Evolutionary conservation across 2,113 vertebrate genomes (phyloP).

Genomic region (Cololabis saira): DNA sequence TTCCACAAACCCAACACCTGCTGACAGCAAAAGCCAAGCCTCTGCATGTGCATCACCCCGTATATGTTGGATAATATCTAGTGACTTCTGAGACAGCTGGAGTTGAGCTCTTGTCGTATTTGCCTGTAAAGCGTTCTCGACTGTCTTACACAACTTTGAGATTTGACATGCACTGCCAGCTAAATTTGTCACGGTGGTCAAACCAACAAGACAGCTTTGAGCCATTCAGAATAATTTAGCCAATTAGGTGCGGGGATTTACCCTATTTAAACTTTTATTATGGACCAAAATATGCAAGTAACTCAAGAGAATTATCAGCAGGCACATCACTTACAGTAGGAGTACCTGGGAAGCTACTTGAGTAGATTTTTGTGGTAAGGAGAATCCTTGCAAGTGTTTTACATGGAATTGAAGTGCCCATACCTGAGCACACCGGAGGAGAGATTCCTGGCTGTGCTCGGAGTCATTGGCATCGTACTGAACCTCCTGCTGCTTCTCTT

Average conservation of each 20-base stretch:
- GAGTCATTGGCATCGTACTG: conserved; percentile 70
- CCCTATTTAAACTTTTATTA: too few relatives aligned
- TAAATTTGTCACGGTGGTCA: not conserved
- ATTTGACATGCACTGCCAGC: conserved; percentile 41
- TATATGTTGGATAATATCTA: not conserved
- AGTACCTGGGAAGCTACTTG: conserved; percentile 1
- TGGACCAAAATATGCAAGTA: conserved; percentile 12
- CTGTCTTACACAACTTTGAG: not conserved
- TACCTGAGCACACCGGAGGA: conserved; percentile 70
- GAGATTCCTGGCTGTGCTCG: conserved; percentile 75
- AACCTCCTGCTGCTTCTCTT: conserved; percentile 74
- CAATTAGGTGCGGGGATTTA: not conserved
- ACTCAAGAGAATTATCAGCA: not conserved
- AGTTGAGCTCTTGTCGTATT: not conserved
- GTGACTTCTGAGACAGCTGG: not conserved
- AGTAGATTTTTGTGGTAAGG: conserved; percentile 5
- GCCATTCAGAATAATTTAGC: conserved; percentile 7
- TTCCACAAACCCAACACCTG: not conserved
- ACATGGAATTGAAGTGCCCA: conserved; percentile 69
- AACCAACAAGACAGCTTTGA: not conserved
- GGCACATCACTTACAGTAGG: too few relatives aligned
- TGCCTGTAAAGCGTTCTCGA: not conserved
- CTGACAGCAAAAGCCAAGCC: not conserved
- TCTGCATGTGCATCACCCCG: not conserved
- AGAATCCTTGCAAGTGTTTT: conserved; percentile 17